phyloP scores from a whole-genome alignment of 2,113 vertebrate genomes.

The Petaurus breviceps region DNA sequence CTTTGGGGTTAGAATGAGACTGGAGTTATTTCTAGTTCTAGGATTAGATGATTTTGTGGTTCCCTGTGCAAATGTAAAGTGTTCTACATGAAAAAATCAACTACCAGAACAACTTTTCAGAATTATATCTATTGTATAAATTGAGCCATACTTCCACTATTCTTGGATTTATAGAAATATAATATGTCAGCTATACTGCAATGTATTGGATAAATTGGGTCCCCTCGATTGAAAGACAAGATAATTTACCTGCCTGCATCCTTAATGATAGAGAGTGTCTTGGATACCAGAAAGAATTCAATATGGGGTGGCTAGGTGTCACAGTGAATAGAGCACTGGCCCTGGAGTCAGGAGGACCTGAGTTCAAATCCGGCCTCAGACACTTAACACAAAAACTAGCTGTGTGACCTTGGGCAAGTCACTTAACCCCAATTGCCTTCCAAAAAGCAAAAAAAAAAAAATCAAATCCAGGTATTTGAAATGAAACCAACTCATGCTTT shows the following conservation, averaged over 20 bases:
- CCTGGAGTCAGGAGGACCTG: too few relatives aligned
- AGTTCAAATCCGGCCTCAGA: too few relatives aligned
- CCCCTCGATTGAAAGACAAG: not conserved
- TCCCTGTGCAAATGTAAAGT: slow-evolving; percentile 13
- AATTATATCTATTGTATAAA: slow-evolving; percentile 22
- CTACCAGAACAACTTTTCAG: not conserved
- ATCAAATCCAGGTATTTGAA: not conserved
- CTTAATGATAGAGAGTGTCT: not conserved
- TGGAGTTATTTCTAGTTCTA: not conserved
- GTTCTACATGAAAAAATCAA: not conserved
- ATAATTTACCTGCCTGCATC: not conserved
- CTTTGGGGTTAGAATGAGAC: not conserved
- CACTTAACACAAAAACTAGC: too few relatives aligned
- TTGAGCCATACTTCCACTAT: not conserved
- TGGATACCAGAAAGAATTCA: not conserved
- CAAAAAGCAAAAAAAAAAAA: too few relatives aligned
- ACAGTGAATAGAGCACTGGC: too few relatives aligned
- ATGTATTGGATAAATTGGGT: slow-evolving; percentile 23
- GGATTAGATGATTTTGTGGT: not conserved
- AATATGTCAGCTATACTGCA: slow-evolving; percentile 35
- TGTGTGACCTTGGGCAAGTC: too few relatives aligned
- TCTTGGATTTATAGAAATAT: slow-evolving; percentile 6
- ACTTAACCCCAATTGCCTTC: too few relatives aligned
- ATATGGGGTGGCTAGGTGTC: too few relatives aligned
- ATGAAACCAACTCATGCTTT: not conserved